A percentile compares a stretch with the other conserved stretches of the same genome.
These are phyloP conservation scores for Pocillopora grandis DNA, from an alignment of 92 coral and sea anemone species.

Conservation along the genomic window DNA sequence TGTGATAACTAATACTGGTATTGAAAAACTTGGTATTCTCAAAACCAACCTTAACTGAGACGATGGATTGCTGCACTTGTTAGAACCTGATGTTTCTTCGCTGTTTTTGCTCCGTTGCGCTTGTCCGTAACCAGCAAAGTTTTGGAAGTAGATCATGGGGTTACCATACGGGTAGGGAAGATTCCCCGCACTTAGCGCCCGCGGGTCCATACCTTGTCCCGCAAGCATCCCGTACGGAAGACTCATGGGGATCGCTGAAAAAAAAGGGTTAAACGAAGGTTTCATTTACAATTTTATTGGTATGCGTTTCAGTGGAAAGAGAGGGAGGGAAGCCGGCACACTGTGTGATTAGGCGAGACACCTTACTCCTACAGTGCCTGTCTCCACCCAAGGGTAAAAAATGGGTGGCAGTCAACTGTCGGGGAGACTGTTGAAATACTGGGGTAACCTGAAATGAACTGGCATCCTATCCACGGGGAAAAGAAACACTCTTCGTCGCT, in stretches of 20 bases:
- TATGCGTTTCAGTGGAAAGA: no score
- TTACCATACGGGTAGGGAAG: conserved; percentile 62
- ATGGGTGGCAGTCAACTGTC: no score
- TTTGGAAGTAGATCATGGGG: conserved; percentile 51
- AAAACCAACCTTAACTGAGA: conserved; percentile 22
- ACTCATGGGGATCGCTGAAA: conserved; percentile 56
- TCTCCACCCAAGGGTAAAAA: no score
- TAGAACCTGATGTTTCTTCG: conserved; percentile 38
- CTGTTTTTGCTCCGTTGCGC: conserved; percentile 43
- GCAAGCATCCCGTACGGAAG: conserved; percentile 54
- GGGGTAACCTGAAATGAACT: no score
- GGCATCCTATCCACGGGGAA: no score
- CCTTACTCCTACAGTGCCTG: no score
- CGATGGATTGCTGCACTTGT: conserved; percentile 17
- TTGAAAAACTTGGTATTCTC: background rate
- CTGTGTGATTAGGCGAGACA: no score
- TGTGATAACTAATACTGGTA: no score
- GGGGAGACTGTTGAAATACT: no score
- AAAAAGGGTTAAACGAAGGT: background rate
- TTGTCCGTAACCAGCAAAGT: conserved; percentile 53
- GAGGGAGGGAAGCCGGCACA: no score
- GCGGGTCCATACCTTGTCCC: conserved; percentile 67
- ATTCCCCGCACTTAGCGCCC: conserved; percentile 53
- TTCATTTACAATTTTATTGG: no score
- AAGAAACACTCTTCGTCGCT: no score